phyloP scores from a whole-genome alignment of 2,888 invertebrate species.

The Geophilus truncorum region DNA sequence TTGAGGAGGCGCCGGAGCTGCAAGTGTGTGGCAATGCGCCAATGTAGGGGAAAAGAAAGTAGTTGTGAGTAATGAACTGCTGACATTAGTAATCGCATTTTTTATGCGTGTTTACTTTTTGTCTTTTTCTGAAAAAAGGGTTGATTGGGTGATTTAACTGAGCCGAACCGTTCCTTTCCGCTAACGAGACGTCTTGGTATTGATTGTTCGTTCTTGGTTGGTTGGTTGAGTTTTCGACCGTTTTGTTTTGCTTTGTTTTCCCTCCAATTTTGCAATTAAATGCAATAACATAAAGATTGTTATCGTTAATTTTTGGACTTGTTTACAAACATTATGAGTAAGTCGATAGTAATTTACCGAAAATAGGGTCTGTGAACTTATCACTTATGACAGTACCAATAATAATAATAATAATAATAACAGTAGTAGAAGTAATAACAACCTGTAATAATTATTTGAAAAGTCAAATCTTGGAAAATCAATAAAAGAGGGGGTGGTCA shows the following conservation, averaged over 20 bases:
- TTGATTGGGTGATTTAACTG: not conserved
- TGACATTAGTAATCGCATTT: not conserved
- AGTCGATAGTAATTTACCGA: too few relatives aligned
- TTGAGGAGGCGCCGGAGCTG: not conserved
- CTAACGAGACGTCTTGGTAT: not conserved
- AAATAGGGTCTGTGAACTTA: too few relatives aligned
- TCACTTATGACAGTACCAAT: too few relatives aligned
- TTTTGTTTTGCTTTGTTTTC: not conserved
- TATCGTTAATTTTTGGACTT: too few relatives aligned
- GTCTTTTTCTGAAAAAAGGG: not conserved
- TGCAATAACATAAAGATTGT: too few relatives aligned
- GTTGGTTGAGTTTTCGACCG: not conserved
- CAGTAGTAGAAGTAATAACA: too few relatives aligned
- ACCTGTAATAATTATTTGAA: too few relatives aligned
- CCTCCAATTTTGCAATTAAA: too few relatives aligned
- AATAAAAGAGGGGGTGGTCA: not conserved
- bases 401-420: too few relatives aligned
- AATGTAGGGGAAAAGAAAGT: not conserved
- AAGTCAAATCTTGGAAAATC: too few relatives aligned
- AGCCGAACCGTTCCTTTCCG: not conserved
- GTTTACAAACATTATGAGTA: too few relatives aligned
- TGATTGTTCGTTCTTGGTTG: not conserved
- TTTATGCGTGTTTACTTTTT: not conserved
- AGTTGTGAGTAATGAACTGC: not conserved
- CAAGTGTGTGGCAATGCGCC: not conserved